A percentile compares a stretch with the other conserved stretches of the same genome.
Evolutionary conservation across 30 jellyfish, hydroid and myxozoan species (phyloP).

Genomic region (Haliclystus octoradiatus): DNA sequence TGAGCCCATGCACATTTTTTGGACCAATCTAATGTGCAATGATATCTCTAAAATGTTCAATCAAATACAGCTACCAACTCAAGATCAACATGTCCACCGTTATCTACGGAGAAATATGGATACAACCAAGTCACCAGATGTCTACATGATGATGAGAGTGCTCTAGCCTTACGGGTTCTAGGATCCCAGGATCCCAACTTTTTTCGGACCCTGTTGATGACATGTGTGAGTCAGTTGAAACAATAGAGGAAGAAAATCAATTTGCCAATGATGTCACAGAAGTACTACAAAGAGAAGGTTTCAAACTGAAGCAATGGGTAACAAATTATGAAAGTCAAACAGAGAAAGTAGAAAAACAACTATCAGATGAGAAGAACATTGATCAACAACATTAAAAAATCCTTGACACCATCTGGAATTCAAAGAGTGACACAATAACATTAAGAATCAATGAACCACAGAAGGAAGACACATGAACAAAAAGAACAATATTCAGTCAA

Average conservation of each 20-base stretch:
- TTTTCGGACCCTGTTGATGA: conserved; percentile 26
- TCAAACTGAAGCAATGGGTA: conserved; percentile 27
- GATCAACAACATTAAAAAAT: conserved; percentile 23
- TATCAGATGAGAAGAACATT: conserved; percentile 4
- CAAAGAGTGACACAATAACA: no score
- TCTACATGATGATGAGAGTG: conserved; percentile 17
- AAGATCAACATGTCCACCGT: conserved; percentile 39
- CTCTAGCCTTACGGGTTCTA: conserved; percentile 18
- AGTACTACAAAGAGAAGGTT: conserved; percentile 22
- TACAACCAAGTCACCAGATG: conserved; percentile 10
- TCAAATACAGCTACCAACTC: conserved; percentile 14
- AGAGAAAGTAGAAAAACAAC: neutral
- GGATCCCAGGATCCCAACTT: conserved; percentile 14
- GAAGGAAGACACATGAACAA: no score
- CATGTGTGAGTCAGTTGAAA: conserved; percentile 34
- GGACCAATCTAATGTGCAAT: conserved; percentile 4
- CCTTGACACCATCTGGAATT: conserved; percentile 20
- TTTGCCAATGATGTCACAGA: conserved; percentile 19
- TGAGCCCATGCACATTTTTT: conserved; percentile 28
- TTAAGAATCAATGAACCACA: no score
- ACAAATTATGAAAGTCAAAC: conserved; percentile 3
- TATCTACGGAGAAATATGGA: conserved; percentile 27
- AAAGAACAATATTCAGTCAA: no score
- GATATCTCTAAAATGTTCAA: conserved; percentile 35
- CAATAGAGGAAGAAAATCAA: conserved; percentile 27